Evolutionary conservation across 2,113 vertebrate species (phyloP), one percentile per base, ranked within the genome.

Genomic region (Lipotes vexillifer): DNA sequence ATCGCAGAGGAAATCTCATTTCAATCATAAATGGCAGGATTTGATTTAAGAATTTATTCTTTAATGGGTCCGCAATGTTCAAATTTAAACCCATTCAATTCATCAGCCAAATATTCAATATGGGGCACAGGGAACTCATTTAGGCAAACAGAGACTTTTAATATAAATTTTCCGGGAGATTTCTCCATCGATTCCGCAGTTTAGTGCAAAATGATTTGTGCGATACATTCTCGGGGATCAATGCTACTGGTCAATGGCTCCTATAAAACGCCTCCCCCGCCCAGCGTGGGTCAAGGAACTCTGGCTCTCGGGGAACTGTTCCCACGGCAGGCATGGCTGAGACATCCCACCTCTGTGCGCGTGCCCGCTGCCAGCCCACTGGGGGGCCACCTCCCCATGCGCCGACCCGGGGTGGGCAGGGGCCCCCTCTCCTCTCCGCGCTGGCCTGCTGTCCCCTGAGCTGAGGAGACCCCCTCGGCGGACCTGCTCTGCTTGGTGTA

Each of bases 131-230:
- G 98, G 99, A 99, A 99, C 99, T 99, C 99, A 99, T 99, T 99
- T 99, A 99, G 98, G 99, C 98, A 98, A 99, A 99, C 99, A 99
- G 98, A 96, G 98, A 98, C 99, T 99, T 99, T 99, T 99, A 99
- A 99, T 99, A 99, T 99, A 99, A 99, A 99, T 99, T 99, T 99
- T 99, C 99, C 99, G 98, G 99, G 99, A 99, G 99, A 99, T 99
- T 99, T 99, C 99, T 99, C 98, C 99, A 99, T 99, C 94, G 99
- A 99, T 99, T 99, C 98, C 98, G 98, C 99, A 99, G 99, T 99
- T 99, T 99, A 99, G 99, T 99, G 99, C 99, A 99, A 99, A 99
- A 99, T 99, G 99, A 99, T 99, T 99, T 99, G 99, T 99, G 99
- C 99, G 99, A 99, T 99, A 99, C 99, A 99, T 99, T 99, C 99